Percentiles rank a stretch among this genome's conserved stretches.
Evolutionary conservation across 2,888 invertebrate species (phyloP).

Genomic region (Euzophera pinguis): DNA sequence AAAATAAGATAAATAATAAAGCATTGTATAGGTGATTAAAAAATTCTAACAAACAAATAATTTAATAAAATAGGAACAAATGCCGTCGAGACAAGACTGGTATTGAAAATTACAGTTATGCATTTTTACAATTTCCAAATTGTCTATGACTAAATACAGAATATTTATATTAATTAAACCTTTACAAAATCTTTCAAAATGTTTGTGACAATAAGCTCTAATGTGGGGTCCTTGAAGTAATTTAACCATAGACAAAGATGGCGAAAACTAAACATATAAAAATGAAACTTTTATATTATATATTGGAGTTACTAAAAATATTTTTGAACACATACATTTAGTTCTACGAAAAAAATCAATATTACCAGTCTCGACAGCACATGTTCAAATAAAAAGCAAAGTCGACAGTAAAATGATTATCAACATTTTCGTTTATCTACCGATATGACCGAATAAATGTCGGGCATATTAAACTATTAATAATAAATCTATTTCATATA

Average conservation of each 20-base stretch:
- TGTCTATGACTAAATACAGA: constrained; percentile 30
- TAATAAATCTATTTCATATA: constrained; percentile 17
- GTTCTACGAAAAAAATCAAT: neutral
- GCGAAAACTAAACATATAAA: constrained; percentile 11
- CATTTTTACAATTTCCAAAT: constrained; percentile 20
- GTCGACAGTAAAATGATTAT: neutral
- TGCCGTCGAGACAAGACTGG: neutral
- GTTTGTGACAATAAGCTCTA: constrained; percentile 53
- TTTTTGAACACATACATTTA: too few relatives aligned
- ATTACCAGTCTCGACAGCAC: neutral
- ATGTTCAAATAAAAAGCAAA: neutral
- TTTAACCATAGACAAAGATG: constrained; percentile 39
- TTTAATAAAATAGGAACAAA: neutral
- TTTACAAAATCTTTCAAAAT: constrained; percentile 40
- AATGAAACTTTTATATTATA: neutral
- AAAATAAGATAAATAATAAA: neutral
- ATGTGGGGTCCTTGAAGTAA: constrained; percentile 41
- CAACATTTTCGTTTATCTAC: neutral
- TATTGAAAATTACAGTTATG: constrained; percentile 8
- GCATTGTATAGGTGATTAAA: neutral
- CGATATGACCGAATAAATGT: constrained; percentile 14
- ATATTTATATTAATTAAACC: constrained; percentile 15
- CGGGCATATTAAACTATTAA: constrained; percentile 20
- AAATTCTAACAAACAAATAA: neutral
- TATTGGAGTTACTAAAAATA: neutral